phyloP scores from a whole-genome alignment of 2,113 vertebrate genomes.

The Numida meleagris region DNA sequence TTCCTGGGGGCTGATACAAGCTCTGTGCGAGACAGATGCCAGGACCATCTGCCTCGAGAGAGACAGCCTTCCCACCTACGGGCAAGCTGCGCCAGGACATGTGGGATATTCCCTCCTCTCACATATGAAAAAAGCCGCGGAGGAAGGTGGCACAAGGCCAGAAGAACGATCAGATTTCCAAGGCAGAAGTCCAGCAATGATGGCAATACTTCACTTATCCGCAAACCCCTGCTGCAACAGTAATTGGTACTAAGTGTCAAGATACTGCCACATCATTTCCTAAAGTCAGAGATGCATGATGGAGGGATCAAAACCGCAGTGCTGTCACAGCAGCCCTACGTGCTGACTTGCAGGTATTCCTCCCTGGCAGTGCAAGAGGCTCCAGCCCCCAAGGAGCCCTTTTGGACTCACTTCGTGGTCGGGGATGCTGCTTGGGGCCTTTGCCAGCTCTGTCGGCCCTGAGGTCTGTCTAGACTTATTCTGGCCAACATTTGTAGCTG shows the following conservation, averaged over 20 bases:
- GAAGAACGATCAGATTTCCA: not conserved
- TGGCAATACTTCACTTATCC: not conserved
- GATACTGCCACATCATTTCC: not conserved
- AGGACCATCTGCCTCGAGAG: conserved; percentile 40
- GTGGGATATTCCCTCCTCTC: not conserved
- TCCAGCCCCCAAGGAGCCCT: not conserved
- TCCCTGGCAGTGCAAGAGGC: rapidly evolving
- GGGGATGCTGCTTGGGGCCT: not conserved
- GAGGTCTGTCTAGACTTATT: not conserved
- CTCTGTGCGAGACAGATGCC: conserved; percentile 35
- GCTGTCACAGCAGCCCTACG: not conserved
- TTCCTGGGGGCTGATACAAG: conserved; percentile 11
- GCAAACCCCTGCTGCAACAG: not conserved
- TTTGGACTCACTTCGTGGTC: rapidly evolving
- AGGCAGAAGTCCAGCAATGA: not conserved
- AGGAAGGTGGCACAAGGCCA: not conserved
- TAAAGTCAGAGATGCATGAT: not conserved
- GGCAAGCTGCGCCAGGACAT: not conserved
- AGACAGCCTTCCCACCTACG: not conserved
- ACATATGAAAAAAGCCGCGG: not conserved
- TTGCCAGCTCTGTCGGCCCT: not conserved
- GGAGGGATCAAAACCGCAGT: rapidly evolving
- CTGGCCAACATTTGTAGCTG: not conserved
- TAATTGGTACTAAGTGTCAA: not conserved
- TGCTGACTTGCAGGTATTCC: not conserved